Evolutionary conservation across 2,113 vertebrate genomes (phyloP), one percentile per base, ranked within the genome.

Genomic region (Entomyzon cyanotis): DNA sequence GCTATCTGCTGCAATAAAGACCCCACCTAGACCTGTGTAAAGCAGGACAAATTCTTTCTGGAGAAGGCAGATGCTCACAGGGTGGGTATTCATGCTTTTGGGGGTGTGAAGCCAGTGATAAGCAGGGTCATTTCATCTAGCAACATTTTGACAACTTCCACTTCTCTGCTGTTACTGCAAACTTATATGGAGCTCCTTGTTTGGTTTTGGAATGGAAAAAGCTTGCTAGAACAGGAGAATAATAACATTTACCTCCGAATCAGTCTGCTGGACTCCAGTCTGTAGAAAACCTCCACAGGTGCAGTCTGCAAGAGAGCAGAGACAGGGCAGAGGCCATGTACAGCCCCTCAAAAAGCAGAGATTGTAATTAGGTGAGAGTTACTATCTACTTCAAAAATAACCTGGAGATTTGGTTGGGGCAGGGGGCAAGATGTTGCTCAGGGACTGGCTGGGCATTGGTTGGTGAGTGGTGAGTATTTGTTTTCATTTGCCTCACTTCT

Each of bases 221-320:
- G 17, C 74, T 80, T 85, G 44, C 53, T 67, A 39, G 37, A 90
- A 58, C 30, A n/a, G 60, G 73, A 63, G 22, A 70, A 24, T 11
- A 59, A 3, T 30, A 24, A 59, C 15, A 31, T 27, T 60, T 97
- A 98, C 98, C 97, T 97, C 95, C 98, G 97, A 58, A 98, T 85
- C 18, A 98, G 94, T 79, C 84, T 93, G 85, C 97, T 98, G 18
- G 97, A 97, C 94, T 99, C 99, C 60, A 99, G 90, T 19, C 95
- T 22, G 86, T 98, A 99, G 70, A 81, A 97, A n/a, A 99, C 98
- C 33, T 98, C 97, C 90, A 98, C 97, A 1, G 99, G 99, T 18
- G 81, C 68, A 5, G 89, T 96, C 96, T 98, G 96, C 74, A 95
- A 96, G 37, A 95, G 47, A 94, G 15, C n/a, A 76, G 64, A 77